phyloP scores from a whole-genome alignment of 92 coral and sea anemone species.

The Hydrozoanthus gracilis region DNA sequence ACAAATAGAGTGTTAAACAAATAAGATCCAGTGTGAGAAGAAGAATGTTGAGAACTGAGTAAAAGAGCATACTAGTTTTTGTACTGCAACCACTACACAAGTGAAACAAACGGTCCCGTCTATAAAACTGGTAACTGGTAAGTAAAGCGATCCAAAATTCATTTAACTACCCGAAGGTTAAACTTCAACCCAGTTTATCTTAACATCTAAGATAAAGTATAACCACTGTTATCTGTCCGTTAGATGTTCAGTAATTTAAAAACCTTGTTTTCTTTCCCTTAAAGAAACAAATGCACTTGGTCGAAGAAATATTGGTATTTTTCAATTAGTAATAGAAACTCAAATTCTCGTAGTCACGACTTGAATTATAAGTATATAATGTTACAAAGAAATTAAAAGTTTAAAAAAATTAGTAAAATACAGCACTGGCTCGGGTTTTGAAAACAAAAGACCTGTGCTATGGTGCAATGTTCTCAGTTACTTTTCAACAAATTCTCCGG shows the following conservation, averaged over 20 bases:
- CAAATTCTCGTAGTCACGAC: background rate
- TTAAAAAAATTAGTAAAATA: background rate
- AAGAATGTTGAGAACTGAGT: background rate
- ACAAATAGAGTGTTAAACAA: no score
- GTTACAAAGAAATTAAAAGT: background rate
- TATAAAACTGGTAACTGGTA: no score
- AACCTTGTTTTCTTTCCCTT: background rate
- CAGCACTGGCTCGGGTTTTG: no score
- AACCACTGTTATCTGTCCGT: background rate
- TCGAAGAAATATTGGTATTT: no score
- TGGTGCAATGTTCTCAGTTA: no score
- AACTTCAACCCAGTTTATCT: background rate
- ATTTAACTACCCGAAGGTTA: no score
- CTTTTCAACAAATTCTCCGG: no score
- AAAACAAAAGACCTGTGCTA: background rate
- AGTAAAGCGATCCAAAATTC: no score
- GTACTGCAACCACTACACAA: background rate
- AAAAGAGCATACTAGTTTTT: background rate
- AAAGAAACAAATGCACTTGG: background rate
- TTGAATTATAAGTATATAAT: background rate
- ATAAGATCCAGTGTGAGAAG: no score
- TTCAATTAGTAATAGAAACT: background rate
- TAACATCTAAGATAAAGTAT: background rate
- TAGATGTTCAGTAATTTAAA: background rate
- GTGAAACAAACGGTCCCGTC: no score